Percentiles rank a stretch among this genome's conserved stretches.
Evolutionary conservation across 2,113 vertebrate species (phyloP).

Genomic region (Percopsis transmontana): DNA sequence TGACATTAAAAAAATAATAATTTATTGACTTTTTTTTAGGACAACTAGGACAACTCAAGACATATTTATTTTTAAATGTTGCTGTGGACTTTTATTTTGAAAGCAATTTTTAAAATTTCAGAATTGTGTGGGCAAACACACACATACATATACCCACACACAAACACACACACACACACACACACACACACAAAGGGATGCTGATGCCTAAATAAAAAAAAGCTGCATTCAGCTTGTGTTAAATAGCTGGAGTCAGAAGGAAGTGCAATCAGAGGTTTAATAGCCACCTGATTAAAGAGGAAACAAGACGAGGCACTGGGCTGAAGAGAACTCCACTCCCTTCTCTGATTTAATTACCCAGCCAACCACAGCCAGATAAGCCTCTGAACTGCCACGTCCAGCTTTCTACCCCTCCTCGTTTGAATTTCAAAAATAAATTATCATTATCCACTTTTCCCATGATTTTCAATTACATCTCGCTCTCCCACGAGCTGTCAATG

Average conservation of each 20-base stretch:
- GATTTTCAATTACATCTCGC: conserved; percentile 62
- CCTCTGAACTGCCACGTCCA: conserved; percentile 46
- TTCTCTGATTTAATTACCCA: conserved; percentile 74
- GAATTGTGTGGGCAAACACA: no score
- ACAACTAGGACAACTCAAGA: background rate
- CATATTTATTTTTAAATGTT: background rate
- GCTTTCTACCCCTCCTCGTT: conserved; percentile 39
- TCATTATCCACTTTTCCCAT: conserved; percentile 60
- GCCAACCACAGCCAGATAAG: conserved; percentile 65
- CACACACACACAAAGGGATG: background rate
- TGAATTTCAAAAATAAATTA: conserved; percentile 65
- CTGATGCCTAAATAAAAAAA: background rate
- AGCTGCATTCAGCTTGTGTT: conserved; percentile 52
- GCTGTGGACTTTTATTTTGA: no score
- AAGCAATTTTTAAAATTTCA: no score
- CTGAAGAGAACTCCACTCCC: conserved; percentile 65
- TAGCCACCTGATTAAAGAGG: conserved; percentile 75
- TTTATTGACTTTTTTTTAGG: background rate
- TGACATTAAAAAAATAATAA: no score
- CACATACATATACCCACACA: background rate
- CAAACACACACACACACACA: conserved; percentile 1
- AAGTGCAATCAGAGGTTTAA: conserved; percentile 73
- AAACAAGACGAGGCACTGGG: conserved; percentile 66
- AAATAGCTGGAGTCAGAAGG: conserved; percentile 64
- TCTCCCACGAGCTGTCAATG: conserved; percentile 31